phyloP scores from a whole-genome alignment of 2,888 invertebrate species.

The Tetranychus truncatus region DNA sequence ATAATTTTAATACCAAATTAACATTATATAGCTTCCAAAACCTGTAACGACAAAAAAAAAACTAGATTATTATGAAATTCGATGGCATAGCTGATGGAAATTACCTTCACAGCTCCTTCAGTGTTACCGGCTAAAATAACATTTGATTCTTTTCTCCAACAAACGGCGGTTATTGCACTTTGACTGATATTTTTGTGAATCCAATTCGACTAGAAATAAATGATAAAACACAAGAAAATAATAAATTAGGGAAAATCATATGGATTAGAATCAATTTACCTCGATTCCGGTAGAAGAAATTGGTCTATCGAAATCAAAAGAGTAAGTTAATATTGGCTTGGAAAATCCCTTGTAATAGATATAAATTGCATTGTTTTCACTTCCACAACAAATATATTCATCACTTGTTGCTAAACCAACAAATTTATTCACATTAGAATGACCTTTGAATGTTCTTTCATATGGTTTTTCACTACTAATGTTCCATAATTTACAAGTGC shows the following conservation, averaged over 20 bases:
- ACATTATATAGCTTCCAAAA: too few relatives aligned
- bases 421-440: slow-evolving; percentile 87
- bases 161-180: slow-evolving; percentile 86
- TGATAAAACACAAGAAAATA: not conserved
- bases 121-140: slow-evolving; percentile 81
- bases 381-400: slow-evolving; percentile 79
- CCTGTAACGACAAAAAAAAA: too few relatives aligned
- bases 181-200: slow-evolving; percentile 51
- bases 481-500: slow-evolving; percentile 71
- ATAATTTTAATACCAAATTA: too few relatives aligned
- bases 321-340: slow-evolving; percentile 63
- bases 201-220: not conserved
- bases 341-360: slow-evolving; percentile 76
- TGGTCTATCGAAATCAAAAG: slow-evolving; percentile 59
- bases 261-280: not conserved
- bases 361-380: slow-evolving; percentile 79
- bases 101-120: slow-evolving; percentile 73
- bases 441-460: slow-evolving; percentile 67
- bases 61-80: too few relatives aligned
- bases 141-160: slow-evolving; percentile 64
- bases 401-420: slow-evolving; percentile 80
- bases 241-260: not conserved
- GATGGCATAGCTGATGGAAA: not conserved
- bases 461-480: slow-evolving; percentile 38
- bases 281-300: not conserved